Evolutionary conservation across 2,797 vertebrate species (phyloP), one percentile per base, ranked within the genome.

Genomic region (Argentina silus): DNA sequence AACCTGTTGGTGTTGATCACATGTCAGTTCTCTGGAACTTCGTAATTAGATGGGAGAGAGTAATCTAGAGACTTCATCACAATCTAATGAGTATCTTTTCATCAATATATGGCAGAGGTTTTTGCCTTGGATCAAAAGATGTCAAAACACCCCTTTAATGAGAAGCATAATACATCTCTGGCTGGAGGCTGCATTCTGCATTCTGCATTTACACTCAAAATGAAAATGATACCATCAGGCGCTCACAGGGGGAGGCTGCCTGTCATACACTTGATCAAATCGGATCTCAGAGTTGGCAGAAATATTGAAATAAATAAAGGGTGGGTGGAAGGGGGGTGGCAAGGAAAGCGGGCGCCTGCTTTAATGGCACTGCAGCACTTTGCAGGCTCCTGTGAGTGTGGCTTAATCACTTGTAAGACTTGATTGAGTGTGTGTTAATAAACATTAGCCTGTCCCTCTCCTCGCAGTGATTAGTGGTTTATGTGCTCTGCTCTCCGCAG

Each of bases 401-500:
- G 65, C 77, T 88, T 91, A 85, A 90, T 94, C 82, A 76, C 87
- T 87, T 89, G 70, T 87, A 89, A 79, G 73, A 72, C 77, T 82
- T 90, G 83, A 89, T 78, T 78, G 81, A 89, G 84, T 91, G 85
- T 76, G 81, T 88, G 85, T 89, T 89, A 86, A 90, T 89, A 87
- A 90, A 86, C 80, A 84, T 85, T 79, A 83, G 50, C 53, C 62
- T 70, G n/a, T 76, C 61, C 73, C 77, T 57, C 70, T 77, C 36
- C 62, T 85, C 81, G 45, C 45, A 74, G 79, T 95, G 87, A 93
- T 83, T 73, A 79, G 76, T 76, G 67, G 70, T 92, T 90, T 91
- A 81, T 93, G 63, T 92, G 59, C 87, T 90, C 70, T 83, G 77
- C 15, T 92, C 78, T 87, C 80, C 75, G 74, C 91, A 97, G 96